These are phyloP conservation scores for Lucilia sericata DNA, from an alignment of 1,140 invertebrate species.

Conservation along the genomic window DNA sequence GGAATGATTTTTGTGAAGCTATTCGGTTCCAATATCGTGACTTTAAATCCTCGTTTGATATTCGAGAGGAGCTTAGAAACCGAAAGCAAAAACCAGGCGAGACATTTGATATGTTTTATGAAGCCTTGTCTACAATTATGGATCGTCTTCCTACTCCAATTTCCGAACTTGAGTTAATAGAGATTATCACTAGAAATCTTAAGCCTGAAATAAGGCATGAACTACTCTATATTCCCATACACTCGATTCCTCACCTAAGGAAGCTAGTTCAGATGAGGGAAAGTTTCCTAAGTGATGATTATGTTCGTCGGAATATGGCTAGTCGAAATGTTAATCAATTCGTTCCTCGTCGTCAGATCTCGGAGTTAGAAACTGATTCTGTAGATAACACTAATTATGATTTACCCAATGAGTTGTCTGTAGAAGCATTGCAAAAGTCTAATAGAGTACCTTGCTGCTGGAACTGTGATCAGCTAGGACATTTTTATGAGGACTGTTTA, in stretches of 20 bases:
- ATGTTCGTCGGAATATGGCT: background rate
- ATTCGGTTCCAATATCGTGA: background rate
- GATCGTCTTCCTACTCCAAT: background rate
- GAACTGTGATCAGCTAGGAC: conserved; percentile 39
- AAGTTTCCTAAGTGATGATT: background rate
- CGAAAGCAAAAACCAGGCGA: background rate
- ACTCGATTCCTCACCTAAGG: background rate
- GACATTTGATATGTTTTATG: background rate
- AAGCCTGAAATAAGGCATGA: background rate
- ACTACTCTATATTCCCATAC: background rate
- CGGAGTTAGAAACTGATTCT: no score
- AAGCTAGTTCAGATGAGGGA: background rate
- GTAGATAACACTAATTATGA: no score
- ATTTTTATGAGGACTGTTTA: conserved; percentile 34
- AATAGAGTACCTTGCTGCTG: no score
- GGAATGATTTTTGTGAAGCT: background rate
- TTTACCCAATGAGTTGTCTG: no score
- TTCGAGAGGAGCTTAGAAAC: background rate
- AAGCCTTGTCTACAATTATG: background rate
- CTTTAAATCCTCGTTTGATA: background rate
- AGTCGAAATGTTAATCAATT: no score
- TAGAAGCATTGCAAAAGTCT: no score
- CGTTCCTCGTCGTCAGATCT: no score
- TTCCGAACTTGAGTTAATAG: background rate
- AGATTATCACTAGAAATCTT: background rate